phyloP scores from a whole-genome alignment of 2,888 invertebrate genomes.

The Miltochrista miniata region DNA sequence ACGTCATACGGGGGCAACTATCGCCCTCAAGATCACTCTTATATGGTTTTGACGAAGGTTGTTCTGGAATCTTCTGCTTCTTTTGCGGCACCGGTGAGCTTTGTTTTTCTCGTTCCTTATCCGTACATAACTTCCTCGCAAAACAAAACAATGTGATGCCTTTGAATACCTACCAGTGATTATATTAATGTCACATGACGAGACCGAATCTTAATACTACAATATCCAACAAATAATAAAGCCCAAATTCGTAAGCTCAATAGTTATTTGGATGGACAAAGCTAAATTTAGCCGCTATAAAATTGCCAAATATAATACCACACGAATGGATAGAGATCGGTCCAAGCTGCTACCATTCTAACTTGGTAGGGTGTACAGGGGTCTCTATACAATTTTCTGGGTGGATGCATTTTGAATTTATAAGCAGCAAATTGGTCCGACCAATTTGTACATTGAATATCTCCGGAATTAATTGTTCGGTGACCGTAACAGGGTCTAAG shows the following conservation, averaged over 20 bases:
- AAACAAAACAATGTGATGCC: not conserved
- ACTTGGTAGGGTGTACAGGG: conserved; percentile 56
- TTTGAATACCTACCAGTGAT: conserved; percentile 16
- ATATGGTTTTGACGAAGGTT: too few relatives aligned
- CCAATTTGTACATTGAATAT: conserved; percentile 79
- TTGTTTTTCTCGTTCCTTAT: too few relatives aligned
- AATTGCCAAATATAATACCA: conserved; percentile 55
- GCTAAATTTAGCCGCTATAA: conserved; percentile 57
- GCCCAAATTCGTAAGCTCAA: conserved; percentile 44
- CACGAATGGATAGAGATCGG: conserved; percentile 31
- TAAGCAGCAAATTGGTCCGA: conserved; percentile 80
- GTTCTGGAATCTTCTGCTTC: too few relatives aligned
- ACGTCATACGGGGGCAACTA: too few relatives aligned
- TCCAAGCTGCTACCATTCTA: conserved; percentile 39
- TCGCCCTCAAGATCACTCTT: too few relatives aligned
- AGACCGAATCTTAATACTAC: conserved; percentile 33
- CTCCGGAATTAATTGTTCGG: conserved; percentile 74
- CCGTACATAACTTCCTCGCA: too few relatives aligned
- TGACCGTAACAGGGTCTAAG: conserved; percentile 56
- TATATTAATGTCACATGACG: conserved; percentile 13
- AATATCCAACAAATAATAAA: conserved; percentile 40
- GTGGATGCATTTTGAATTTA: conserved; percentile 81
- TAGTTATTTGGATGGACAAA: conserved; percentile 59
- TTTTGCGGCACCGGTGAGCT: too few relatives aligned
- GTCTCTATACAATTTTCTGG: conserved; percentile 80